phyloP scores from a whole-genome alignment of 2,797 vertebrate species.

The Spondyliosoma cantharus region DNA sequence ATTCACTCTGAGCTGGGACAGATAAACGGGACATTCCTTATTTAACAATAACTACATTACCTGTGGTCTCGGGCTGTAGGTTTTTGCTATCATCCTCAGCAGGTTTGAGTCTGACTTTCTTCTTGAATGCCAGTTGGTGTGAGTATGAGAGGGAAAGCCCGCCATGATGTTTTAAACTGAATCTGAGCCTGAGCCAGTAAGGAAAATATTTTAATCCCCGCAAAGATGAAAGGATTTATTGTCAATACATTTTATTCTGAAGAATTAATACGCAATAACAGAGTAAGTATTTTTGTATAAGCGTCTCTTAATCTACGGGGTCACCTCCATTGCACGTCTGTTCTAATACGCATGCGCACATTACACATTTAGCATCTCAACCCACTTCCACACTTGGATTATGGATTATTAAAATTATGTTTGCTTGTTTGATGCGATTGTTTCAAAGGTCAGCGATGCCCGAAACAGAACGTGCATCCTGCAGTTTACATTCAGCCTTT shows the following conservation, averaged over 20 bases:
- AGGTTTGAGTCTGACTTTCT: conserved; percentile 21
- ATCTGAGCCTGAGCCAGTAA: conserved; percentile 19
- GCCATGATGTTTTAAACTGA: conserved; percentile 26
- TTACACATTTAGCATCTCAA: conserved; percentile 12
- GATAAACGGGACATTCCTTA: conserved; percentile 71
- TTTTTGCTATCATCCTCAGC: conserved; percentile 28
- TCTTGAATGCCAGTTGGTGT: conserved; percentile 16
- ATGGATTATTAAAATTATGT: background rate
- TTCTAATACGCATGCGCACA: background rate
- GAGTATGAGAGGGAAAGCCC: conserved; percentile 3
- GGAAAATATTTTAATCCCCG: conserved; percentile 47
- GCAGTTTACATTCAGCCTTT: no score
- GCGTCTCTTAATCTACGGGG: conserved; percentile 49
- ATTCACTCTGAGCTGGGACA: conserved; percentile 52
- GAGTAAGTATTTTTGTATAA: conserved; percentile 52
- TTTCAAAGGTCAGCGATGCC: no score
- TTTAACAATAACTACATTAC: conserved; percentile 33
- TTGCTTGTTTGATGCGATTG: no score
- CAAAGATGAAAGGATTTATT: conserved; percentile 65
- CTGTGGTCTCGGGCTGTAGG: conserved; percentile 28
- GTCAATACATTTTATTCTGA: conserved; percentile 45
- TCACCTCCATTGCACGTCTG: background rate
- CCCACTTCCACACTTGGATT: conserved; percentile 15
- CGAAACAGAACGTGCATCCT: no score
- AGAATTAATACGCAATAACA: conserved; percentile 67